These are phyloP conservation scores for Hystrix brachyura DNA, from an alignment of 2,113 vertebrate genomes.

Conservation along the genomic window DNA sequence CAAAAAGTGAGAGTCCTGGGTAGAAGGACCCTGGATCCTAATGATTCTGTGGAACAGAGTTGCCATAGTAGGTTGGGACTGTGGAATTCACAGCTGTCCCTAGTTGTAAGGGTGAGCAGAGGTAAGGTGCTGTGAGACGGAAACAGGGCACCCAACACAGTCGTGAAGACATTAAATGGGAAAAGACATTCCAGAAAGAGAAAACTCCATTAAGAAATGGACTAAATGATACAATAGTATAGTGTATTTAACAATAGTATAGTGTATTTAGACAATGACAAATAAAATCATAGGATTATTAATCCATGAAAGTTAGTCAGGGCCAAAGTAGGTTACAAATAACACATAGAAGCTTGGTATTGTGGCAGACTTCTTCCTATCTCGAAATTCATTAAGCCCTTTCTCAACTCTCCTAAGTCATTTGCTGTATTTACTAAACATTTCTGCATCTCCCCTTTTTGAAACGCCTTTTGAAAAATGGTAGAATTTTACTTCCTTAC, in stretches of 20 bases:
- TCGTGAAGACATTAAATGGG: not conserved
- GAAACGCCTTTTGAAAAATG: not conserved
- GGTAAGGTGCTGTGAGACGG: not conserved
- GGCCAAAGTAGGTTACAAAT: not conserved
- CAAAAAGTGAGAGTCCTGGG: not conserved
- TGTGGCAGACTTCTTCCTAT: not conserved
- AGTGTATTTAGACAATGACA: not conserved
- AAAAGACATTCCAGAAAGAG: slow-evolving; percentile 3
- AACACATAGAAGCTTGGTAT: not conserved
- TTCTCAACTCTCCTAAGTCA: not conserved
- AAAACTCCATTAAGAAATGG: not conserved
- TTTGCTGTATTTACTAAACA: not conserved
- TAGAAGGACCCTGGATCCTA: not conserved
- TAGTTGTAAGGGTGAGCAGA: not conserved
- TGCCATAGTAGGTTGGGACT: not conserved
- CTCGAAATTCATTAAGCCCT: not conserved
- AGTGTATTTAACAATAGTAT: not conserved
- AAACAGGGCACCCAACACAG: not conserved
- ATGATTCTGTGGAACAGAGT: not conserved
- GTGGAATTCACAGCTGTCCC: not conserved
- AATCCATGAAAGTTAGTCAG: not conserved
- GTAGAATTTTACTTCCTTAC: not conserved
- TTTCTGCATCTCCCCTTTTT: not conserved
- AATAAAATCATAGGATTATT: not conserved
- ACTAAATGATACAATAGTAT: not conserved